Evolutionary conservation across 2,113 vertebrate species (phyloP).

Genomic region (Osmerus eperlanus): DNA sequence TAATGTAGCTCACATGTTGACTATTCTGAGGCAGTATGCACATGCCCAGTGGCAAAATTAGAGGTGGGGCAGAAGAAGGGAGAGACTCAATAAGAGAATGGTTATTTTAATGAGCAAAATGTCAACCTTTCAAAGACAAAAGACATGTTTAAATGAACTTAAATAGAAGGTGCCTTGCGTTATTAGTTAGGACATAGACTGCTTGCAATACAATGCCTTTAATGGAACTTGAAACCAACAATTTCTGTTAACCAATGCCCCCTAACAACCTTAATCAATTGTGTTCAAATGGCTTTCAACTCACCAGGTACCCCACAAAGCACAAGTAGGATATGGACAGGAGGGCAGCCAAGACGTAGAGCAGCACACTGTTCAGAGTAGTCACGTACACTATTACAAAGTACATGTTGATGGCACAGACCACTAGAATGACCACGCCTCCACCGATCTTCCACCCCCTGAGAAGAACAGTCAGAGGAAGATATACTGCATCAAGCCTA

Average conservation of each 20-base stretch:
- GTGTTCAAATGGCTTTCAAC: conserved; percentile 40
- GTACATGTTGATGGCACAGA: conserved; percentile 93
- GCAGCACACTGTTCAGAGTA: conserved; percentile 69
- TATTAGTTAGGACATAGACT: background rate
- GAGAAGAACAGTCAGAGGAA: conserved; percentile 20
- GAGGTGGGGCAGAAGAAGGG: too few species aligned
- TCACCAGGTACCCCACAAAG: conserved; percentile 92
- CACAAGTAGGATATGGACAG: conserved; percentile 81
- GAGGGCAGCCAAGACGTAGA: conserved; percentile 80
- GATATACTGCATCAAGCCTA: background rate
- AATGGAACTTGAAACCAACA: background rate
- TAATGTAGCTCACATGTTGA: background rate
- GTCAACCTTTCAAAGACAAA: too few species aligned
- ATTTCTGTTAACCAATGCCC: background rate
- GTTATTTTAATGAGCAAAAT: too few species aligned
- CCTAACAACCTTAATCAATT: background rate
- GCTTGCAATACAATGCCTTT: background rate
- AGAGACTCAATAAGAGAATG: too few species aligned
- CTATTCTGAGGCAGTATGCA: too few species aligned
- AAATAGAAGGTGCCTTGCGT: too few species aligned
- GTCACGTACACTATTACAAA: conserved; percentile 89
- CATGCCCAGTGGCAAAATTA: too few species aligned
- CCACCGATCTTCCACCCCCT: conserved; percentile 87
- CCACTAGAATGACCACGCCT: conserved; percentile 77
- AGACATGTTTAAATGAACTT: too few species aligned